Base-by-base conservation (phyloP, 2,888 invertebrate genomes). In the Himalopsyche tibetana region DNA sequence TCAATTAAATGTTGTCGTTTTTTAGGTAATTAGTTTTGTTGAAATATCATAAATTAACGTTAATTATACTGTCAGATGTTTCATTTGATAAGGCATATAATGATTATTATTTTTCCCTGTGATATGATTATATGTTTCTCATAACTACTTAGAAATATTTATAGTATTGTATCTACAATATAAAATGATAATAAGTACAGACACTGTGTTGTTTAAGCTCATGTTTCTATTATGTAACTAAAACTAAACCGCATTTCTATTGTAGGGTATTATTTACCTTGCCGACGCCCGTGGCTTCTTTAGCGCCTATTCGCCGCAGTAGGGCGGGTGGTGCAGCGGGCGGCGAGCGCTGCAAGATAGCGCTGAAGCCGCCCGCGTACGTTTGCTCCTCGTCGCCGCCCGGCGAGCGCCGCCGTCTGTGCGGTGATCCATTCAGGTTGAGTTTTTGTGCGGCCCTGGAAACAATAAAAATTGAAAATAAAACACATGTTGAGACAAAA, bases 251-350 rank as follows among this genome's bases (percentile, higher is more conserved):
- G 74, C 15, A 11, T 74, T 38, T 74, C 74, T 28, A 74, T 74
- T 36, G 74, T 74, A 74, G 74, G 74, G 74, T 38, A 74, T 74
- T 74, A 74, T 74, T 92, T 91, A 97, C 97, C 96, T 97, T 97
- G 88, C 97, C 97, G 89, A 96, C 95, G 8, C 96, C 96, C 12
- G 96, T 96, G 88, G 96, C 94, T 91, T 96, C 96, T 90, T 95
- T 96, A 84, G 96, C 95, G 63, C 96, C 96, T 84, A 96, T 95
- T 89, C 95, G 92, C 84, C 97, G 93, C 36, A 97, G 93, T 84
- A 97, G 93, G 12, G 96, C 95, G 0, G 97, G 96, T 0, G 97
- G 97, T 0, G 96, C 95, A 0, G 96, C 95, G 0, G 97, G 97
- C 2, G 97, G 96, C 8, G 94, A 93, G 84, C 95, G 94, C 89